These are phyloP conservation scores for Mobula hypostoma DNA, from an alignment of 2,113 vertebrate species.

Conservation along the genomic window DNA sequence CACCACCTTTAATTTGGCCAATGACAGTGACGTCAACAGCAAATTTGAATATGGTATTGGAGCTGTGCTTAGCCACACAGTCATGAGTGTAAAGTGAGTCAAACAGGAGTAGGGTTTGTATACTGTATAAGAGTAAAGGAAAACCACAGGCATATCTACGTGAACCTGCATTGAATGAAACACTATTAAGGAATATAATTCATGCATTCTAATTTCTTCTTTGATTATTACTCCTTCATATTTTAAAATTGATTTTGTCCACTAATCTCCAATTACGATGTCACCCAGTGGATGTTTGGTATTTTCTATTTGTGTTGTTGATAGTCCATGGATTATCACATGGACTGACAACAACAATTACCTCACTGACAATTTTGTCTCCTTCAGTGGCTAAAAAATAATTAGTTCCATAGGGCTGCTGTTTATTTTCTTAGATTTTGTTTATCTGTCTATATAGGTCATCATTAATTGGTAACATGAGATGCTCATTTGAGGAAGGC, in stretches of 20 bases:
- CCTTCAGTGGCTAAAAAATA: neutral
- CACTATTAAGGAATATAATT: neutral
- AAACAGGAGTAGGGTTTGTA: too few species aligned
- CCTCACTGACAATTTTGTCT: neutral
- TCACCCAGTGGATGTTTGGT: neutral
- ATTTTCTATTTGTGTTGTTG: neutral
- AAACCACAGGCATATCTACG: neutral
- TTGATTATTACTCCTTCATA: neutral
- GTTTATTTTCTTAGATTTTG: neutral
- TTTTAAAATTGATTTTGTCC: neutral
- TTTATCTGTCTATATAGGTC: neutral
- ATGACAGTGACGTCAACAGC: too few species aligned
- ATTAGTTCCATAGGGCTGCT: neutral
- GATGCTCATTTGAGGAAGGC: neutral
- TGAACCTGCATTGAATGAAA: neutral
- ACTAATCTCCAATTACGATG: neutral
- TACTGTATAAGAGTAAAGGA: neutral
- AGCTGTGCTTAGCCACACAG: too few species aligned
- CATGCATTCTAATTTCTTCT: neutral
- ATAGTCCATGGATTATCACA: neutral
- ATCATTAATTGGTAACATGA: neutral
- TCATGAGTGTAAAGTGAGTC: too few species aligned
- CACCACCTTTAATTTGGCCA: too few species aligned
- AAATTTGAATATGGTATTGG: too few species aligned
- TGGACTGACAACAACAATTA: neutral